Percentiles rank a stretch among this genome's conserved stretches.
Evolutionary conservation across 2,888 invertebrate species (phyloP).

Genomic region (Lypha dubia): DNA sequence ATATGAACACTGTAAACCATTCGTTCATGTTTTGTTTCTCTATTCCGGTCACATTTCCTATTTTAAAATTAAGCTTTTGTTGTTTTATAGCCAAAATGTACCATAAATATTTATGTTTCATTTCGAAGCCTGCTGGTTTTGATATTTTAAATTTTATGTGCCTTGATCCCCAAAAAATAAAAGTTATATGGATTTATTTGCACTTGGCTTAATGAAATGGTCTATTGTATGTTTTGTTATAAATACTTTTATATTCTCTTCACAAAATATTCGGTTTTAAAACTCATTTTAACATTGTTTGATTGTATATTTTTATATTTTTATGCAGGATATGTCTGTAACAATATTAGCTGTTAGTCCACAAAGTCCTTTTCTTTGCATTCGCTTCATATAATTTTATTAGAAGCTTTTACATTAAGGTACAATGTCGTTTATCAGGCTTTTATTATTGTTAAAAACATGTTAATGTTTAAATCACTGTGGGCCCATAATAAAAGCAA

Average conservation of each 20-base stretch:
- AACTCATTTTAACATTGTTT: constrained; percentile 27
- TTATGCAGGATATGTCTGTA: neutral
- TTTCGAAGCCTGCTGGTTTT: neutral
- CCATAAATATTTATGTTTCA: constrained; percentile 2
- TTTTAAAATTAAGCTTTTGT: neutral
- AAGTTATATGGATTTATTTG: constrained; percentile 4
- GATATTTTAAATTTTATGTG: neutral
- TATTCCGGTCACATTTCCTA: neutral
- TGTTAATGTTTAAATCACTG: constrained; percentile 71
- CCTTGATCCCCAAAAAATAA: constrained; percentile 5
- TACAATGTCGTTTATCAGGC: constrained; percentile 4
- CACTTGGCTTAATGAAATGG: neutral
- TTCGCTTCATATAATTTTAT: constrained; percentile 20
- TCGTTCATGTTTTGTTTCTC: neutral
- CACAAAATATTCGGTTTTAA: constrained; percentile 17
- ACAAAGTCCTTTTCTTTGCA: constrained; percentile 14
- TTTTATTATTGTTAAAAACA: constrained; percentile 63
- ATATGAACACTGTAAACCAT: too few species aligned
- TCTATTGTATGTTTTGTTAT: neutral
- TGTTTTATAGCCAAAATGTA: neutral
- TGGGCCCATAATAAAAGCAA: constrained; percentile 71
- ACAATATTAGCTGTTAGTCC: constrained; percentile 7
- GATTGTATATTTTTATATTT: too few species aligned
- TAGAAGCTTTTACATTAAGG: constrained; percentile 20
- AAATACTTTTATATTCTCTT: constrained; percentile 7